phyloP scores from a whole-genome alignment of 2,113 vertebrate genomes.

The Zosterops japonicus region DNA sequence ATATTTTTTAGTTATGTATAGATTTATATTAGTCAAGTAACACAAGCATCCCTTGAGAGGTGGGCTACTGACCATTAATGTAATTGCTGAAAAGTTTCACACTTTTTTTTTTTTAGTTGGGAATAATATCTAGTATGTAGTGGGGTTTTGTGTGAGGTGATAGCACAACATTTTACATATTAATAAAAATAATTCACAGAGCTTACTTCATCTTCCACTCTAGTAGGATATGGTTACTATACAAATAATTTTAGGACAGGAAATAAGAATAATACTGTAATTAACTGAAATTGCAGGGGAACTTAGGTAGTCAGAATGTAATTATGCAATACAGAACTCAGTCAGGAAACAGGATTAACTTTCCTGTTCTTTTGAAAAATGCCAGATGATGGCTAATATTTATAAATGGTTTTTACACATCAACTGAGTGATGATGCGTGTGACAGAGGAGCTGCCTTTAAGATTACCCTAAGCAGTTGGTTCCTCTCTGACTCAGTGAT shows the following conservation, averaged over 20 bases:
- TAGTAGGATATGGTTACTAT: slow-evolving; percentile 54
- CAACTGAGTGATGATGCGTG: slow-evolving; percentile 23
- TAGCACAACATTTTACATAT: slow-evolving; percentile 38
- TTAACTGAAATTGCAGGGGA: slow-evolving; percentile 64
- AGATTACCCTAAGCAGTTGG: slow-evolving; percentile 28
- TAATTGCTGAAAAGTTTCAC: slow-evolving; percentile 46
- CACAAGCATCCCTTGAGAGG: neutral
- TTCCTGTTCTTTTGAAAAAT: slow-evolving; percentile 64
- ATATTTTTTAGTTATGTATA: neutral
- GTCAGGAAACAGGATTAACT: slow-evolving; percentile 64
- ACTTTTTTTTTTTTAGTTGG: neutral
- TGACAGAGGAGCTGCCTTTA: slow-evolving; percentile 37
- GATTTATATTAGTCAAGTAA: slow-evolving; percentile 5
- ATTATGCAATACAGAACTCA: slow-evolving; percentile 49
- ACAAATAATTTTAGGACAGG: slow-evolving; percentile 63
- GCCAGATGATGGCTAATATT: slow-evolving; percentile 65
- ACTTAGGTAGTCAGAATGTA: slow-evolving; percentile 59
- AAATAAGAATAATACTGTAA: slow-evolving; percentile 68
- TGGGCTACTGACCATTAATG: slow-evolving; percentile 6
- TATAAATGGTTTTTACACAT: slow-evolving; percentile 58
- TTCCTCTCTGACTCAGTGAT: slow-evolving; percentile 58
- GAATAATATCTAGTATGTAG: neutral
- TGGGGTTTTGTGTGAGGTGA: neutral
- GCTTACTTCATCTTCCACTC: slow-evolving; percentile 53
- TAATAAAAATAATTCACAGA: slow-evolving; percentile 46